Conservation (phyloP, 2,113 vertebrate genomes). For the Pimephales promelas region DNA sequence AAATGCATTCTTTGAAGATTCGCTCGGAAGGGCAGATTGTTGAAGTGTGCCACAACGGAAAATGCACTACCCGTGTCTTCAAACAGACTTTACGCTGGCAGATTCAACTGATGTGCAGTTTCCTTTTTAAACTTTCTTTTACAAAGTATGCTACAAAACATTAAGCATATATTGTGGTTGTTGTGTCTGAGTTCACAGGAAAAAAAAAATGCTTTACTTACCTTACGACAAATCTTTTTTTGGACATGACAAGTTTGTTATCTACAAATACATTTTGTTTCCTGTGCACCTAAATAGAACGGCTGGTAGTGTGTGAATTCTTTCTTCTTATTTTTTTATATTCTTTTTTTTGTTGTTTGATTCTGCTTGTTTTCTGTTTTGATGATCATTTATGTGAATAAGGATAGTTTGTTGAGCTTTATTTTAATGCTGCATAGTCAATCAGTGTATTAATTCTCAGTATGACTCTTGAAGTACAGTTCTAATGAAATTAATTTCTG, state of each 20-base stretch:
- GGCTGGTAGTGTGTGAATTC: background rate
- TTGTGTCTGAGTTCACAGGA: slow-evolving; percentile 28
- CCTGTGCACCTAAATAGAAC: slow-evolving; percentile 34
- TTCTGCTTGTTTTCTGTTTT: slow-evolving; percentile 3
- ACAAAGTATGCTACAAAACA: background rate
- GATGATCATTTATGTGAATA: background rate
- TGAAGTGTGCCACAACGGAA: slow-evolving; percentile 42
- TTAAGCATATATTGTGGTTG: slow-evolving; percentile 32
- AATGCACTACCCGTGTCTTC: slow-evolving; percentile 30
- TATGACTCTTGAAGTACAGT: background rate
- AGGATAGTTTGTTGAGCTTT: background rate
- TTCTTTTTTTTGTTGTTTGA: background rate
- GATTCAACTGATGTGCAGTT: slow-evolving; percentile 36
- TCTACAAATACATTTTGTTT: slow-evolving; percentile 50
- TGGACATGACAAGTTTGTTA: slow-evolving; percentile 42
- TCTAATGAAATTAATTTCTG: slow-evolving; percentile 12
- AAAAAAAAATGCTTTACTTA: slow-evolving; percentile 6
- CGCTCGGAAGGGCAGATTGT: slow-evolving; percentile 5
- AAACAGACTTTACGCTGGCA: slow-evolving; percentile 26
- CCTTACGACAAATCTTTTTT: slow-evolving; percentile 44
- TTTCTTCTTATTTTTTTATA: background rate
- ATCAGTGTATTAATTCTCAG: background rate
- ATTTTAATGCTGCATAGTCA: background rate
- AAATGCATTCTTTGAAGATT: slow-evolving; percentile 18
- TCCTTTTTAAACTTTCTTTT: slow-evolving; percentile 39